Evolutionary conservation across 2,113 vertebrate genomes (phyloP).

Genomic region (Pipa parva): DNA sequence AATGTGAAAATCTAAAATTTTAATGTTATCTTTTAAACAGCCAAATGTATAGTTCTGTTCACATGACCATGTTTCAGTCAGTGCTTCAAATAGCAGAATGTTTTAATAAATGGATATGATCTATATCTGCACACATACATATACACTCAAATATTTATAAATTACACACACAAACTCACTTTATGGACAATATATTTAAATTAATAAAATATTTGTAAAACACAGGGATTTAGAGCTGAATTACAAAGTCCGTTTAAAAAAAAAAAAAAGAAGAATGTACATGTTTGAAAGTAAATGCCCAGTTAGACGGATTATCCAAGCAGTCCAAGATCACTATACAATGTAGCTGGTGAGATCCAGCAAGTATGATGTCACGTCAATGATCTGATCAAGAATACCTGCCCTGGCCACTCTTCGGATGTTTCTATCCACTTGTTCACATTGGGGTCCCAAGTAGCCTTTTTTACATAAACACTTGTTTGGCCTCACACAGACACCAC

Average conservation of each 20-base stretch:
- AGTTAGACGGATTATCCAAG: conserved; percentile 60
- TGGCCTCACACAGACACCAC: conserved; percentile 90
- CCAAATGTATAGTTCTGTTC: conserved; percentile 20
- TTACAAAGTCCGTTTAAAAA: conserved; percentile 61
- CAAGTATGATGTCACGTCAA: conserved; percentile 96
- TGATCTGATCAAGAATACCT: conserved; percentile 95
- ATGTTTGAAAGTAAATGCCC: conserved; percentile 74
- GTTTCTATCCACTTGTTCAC: conserved; percentile 80
- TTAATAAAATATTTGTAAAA: conserved; percentile 65
- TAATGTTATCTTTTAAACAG: conserved; percentile 33
- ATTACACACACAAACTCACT: conserved; percentile 57
- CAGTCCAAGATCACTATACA: conserved; percentile 78
- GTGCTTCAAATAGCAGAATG: conserved; percentile 33
- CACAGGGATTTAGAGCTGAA: conserved; percentile 63
- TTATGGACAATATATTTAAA: conserved; percentile 63
- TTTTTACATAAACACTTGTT: conserved; percentile 96
- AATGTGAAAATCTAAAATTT: conserved; percentile 23
- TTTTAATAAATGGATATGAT: conserved; percentile 42
- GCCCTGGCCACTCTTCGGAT: conserved; percentile 83
- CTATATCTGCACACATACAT: conserved; percentile 28
- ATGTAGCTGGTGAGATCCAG: conserved; percentile 96
- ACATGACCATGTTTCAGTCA: conserved; percentile 33
- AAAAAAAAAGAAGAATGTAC: too few species aligned
- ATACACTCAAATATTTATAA: conserved; percentile 44
- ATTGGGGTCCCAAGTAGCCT: conserved; percentile 73